A percentile compares a stretch with the other conserved stretches of the same genome.
Evolutionary conservation across 2,113 vertebrate species (phyloP).

Genomic region (Pipa parva): DNA sequence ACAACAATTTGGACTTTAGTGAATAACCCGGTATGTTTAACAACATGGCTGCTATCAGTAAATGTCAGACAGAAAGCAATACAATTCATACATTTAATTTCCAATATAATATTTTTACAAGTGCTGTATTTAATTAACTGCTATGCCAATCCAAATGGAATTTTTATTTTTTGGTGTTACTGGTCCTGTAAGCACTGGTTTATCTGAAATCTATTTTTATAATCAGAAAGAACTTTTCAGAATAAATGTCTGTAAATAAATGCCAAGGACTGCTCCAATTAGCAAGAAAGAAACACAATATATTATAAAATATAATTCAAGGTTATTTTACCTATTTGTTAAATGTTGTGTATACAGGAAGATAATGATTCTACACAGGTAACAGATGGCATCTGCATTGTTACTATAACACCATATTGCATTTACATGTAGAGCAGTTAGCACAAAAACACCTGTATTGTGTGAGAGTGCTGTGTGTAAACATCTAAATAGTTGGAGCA

Average conservation of each 20-base stretch:
- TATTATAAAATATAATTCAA: conserved; percentile 15
- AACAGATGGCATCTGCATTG: conserved; percentile 25
- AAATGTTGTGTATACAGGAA: conserved; percentile 18
- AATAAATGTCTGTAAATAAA: conserved; percentile 23
- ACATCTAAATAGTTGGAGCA: conserved; percentile 9
- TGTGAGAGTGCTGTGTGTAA: neutral
- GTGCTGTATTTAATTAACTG: too few species aligned
- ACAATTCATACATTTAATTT: too few species aligned
- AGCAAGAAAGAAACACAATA: conserved; percentile 13
- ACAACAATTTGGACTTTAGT: too few species aligned
- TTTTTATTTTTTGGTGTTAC: too few species aligned
- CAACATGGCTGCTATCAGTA: too few species aligned
- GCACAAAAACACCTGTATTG: neutral
- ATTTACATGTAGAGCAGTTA: neutral
- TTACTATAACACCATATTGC: conserved; percentile 12
- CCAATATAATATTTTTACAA: too few species aligned
- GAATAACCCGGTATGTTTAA: too few species aligned
- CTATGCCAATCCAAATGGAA: too few species aligned
- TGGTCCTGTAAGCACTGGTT: neutral
- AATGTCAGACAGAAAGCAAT: too few species aligned
- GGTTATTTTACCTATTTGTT: conserved; percentile 25
- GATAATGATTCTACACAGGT: conserved; percentile 1
- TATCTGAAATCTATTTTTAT: neutral
- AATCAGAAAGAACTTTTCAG: neutral
- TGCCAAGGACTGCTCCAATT: conserved; percentile 12